These are phyloP conservation scores for Nomia melanderi DNA, from an alignment of 1,140 invertebrate species.

Conservation along the genomic window DNA sequence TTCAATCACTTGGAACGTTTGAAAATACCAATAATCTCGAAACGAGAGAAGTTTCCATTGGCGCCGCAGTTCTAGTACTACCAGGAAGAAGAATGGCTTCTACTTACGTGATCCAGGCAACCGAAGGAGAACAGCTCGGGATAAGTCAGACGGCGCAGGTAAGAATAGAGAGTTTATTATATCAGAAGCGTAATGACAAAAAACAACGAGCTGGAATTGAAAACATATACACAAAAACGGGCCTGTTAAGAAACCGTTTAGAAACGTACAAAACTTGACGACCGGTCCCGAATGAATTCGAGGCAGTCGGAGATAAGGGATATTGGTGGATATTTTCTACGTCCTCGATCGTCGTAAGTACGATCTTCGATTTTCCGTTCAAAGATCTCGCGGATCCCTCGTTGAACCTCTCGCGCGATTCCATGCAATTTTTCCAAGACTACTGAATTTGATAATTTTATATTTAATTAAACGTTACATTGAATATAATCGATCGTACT, in stretches of 20 bases:
- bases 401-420: no score
- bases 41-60: no score
- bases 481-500: no score
- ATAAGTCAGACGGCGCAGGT: conserved; percentile 13
- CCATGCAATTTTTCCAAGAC: no score
- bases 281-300: background rate
- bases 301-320: background rate
- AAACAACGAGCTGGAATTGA: conserved; percentile 19
- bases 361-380: conserved; percentile 8
- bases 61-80: no score
- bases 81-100: background rate
- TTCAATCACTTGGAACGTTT: no score
- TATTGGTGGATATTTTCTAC: background rate
- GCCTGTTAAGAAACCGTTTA: conserved; percentile 16
- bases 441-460: no score
- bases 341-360: conserved; percentile 21
- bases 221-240: conserved; percentile 28
- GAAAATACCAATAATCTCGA: no score
- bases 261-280: conserved; percentile 36
- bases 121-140: background rate
- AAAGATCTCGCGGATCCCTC: no score
- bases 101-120: background rate
- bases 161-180: conserved; percentile 54
- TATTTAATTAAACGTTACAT: no score
- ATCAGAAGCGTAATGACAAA: conserved; percentile 39